These are phyloP conservation scores for Guaruba guarouba DNA, from an alignment of 2,113 vertebrate genomes.

Conservation along the genomic window DNA sequence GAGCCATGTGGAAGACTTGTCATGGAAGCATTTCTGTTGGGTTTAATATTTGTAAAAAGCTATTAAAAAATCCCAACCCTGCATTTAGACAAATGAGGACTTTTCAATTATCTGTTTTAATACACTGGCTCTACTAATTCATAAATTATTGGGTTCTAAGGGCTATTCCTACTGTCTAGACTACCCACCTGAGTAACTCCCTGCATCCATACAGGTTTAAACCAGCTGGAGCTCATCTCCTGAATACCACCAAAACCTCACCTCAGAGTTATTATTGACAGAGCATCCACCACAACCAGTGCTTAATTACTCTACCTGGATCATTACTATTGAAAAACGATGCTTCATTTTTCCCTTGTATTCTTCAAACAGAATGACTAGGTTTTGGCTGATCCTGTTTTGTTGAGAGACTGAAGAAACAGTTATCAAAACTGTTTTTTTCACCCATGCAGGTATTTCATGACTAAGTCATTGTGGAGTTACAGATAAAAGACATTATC, in stretches of 20 bases:
- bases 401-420: not conserved
- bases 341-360: not conserved
- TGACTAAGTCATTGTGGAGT: not conserved
- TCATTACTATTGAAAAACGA: not conserved
- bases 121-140: slow-evolving; percentile 26
- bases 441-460: not conserved
- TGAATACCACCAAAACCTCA: slow-evolving; percentile 41
- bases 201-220: not conserved
- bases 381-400: not conserved
- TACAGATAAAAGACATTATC: not conserved
- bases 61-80: slow-evolving; percentile 31
- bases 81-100: slow-evolving; percentile 33
- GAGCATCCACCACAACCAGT: not conserved
- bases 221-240: slow-evolving; percentile 35
- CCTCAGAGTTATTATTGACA: slow-evolving; percentile 2
- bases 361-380: not conserved
- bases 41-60: slow-evolving; percentile 36
- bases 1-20: not conserved
- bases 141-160: not conserved
- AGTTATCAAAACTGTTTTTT: not conserved
- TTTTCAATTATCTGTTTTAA: slow-evolving; percentile 55
- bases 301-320: slow-evolving; percentile 17
- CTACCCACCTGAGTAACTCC: slow-evolving; percentile 18
- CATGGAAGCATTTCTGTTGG: slow-evolving; percentile 10
- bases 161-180: slow-evolving; percentile 32